These are phyloP conservation scores for Catalaphyllia jardinei DNA, from an alignment of 64 coral and sea anemone species.

Conservation along the genomic window DNA sequence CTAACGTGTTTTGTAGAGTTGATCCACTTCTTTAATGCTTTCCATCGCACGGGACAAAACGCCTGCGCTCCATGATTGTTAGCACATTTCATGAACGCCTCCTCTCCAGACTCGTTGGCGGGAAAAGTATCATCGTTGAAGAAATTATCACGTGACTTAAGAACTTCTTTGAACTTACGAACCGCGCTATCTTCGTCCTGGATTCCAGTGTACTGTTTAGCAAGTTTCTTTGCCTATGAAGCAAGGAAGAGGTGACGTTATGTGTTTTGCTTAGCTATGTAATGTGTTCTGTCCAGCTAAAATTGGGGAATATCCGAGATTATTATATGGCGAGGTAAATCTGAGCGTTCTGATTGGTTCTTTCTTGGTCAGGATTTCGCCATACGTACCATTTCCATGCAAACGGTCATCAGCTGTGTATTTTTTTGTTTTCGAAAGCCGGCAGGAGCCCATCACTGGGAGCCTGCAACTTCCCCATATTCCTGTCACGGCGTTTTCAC, in stretches of 20 bases:
- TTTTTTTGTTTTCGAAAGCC: no score
- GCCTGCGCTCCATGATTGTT: background rate
- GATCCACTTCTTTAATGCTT: slow-evolving; percentile 52
- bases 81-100: slow-evolving; percentile 55
- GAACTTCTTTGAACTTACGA: slow-evolving; percentile 41
- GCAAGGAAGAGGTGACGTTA: background rate
- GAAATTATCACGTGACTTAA: slow-evolving; percentile 54
- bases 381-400: no score
- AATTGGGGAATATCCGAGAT: no score
- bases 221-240: slow-evolving; percentile 39
- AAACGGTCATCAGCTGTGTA: no score
- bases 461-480: no score
- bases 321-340: no score
- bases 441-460: no score
- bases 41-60: slow-evolving; percentile 54
- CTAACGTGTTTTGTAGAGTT: slow-evolving; percentile 53
- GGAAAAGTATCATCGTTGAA: slow-evolving; percentile 63
- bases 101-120: slow-evolving; percentile 40
- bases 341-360: no score
- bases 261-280: no score
- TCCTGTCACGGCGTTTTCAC: no score
- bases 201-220: slow-evolving; percentile 61
- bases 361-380: no score
- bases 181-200: slow-evolving; percentile 41
- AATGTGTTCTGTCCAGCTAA: no score